These are phyloP conservation scores for Bergia sp. DNA, from an alignment of 92 coral and sea anemone genomes.

Conservation along the genomic window DNA sequence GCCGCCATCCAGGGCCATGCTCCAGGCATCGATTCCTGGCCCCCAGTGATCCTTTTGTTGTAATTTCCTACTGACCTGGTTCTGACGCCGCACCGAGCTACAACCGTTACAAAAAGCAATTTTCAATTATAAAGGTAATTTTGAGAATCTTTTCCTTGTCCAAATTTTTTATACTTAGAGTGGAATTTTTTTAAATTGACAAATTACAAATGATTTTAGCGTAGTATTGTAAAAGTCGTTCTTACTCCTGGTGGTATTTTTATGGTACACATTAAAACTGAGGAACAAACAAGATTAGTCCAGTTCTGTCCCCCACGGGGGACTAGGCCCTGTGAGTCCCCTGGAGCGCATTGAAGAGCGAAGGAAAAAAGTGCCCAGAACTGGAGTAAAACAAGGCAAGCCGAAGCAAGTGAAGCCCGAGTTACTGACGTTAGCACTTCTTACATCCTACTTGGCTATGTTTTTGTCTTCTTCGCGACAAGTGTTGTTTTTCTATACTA, in stretches of 20 bases:
- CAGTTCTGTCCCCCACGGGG: no score
- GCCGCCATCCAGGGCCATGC: conserved; percentile 99
- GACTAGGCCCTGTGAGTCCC: no score
- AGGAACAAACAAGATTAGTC: no score
- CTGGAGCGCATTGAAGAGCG: no score
- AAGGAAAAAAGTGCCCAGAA: no score
- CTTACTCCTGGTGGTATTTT: no score
- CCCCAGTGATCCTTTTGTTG: conserved; percentile 83
- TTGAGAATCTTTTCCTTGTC: background rate
- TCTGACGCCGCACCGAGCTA: conserved; percentile 64
- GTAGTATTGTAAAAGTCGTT: no score
- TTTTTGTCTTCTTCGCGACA: no score
- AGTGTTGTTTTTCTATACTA: background rate
- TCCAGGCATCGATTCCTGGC: conserved; percentile 82
- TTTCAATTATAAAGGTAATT: background rate
- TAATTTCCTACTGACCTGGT: conserved; percentile 62
- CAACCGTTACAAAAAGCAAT: background rate
- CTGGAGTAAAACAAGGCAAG: no score
- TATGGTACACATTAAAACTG: no score
- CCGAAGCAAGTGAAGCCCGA: background rate
- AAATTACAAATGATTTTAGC: background rate
- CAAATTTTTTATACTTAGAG: background rate
- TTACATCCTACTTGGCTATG: background rate
- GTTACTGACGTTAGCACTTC: background rate
- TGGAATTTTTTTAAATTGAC: background rate